A percentile compares a stretch with the other conserved stretches of the same genome.
phyloP scores from a whole-genome alignment of 1,140 invertebrate genomes.

The Sarcophaga bullata region DNA sequence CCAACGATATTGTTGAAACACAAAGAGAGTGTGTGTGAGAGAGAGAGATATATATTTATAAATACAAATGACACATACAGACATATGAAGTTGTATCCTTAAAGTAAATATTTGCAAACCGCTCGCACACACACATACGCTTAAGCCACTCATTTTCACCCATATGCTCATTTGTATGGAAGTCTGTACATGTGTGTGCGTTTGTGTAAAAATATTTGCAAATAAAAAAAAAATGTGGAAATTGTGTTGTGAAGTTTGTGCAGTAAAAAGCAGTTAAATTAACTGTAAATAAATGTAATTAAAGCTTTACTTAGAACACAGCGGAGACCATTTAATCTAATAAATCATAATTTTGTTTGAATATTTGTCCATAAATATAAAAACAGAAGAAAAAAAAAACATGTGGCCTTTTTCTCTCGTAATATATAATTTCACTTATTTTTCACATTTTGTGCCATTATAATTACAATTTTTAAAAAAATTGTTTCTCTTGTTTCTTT shows the following conservation, averaged over 20 bases:
- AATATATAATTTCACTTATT: not conserved
- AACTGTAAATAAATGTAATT: constrained; percentile 25
- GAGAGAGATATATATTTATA: too few species aligned
- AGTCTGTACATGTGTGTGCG: too few species aligned
- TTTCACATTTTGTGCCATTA: not conserved
- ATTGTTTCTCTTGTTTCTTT: too few species aligned
- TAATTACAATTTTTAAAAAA: too few species aligned
- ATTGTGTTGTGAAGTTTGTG: not conserved
- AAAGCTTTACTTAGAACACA: not conserved
- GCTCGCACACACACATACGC: not conserved
- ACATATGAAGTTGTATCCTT: constrained; percentile 7
- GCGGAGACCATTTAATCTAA: not conserved
- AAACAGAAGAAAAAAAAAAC: too few species aligned
- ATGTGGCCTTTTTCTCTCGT: not conserved
- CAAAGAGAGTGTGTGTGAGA: not conserved
- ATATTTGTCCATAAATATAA: too few species aligned
- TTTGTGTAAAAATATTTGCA: too few species aligned
- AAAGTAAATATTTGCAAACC: not conserved
- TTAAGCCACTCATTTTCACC: not conserved
- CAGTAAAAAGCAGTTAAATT: not conserved
- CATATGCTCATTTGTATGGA: too few species aligned
- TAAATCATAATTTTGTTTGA: constrained; percentile 17
- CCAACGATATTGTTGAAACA: too few species aligned
- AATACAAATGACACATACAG: not conserved
- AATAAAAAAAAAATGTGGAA: not conserved